Evolutionary conservation across 2,888 invertebrate genomes (phyloP).

Genomic region (Epinotia brunnichana): DNA sequence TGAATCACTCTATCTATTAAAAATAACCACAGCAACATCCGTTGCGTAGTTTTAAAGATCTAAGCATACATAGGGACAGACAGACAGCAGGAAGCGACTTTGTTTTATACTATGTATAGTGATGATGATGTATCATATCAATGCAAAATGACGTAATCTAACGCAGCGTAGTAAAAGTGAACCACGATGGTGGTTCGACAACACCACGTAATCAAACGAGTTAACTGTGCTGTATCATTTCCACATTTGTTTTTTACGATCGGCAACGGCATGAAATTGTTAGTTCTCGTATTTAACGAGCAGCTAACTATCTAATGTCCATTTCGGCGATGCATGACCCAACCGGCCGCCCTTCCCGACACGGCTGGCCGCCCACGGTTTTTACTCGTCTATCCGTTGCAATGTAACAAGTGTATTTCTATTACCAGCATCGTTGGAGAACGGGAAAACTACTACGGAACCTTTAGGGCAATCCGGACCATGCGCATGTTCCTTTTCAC

Average conservation of each 20-base stretch:
- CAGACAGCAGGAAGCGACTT: too few relatives aligned
- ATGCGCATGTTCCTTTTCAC: neutral
- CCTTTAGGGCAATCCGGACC: slow-evolving; percentile 26
- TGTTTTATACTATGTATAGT: too few relatives aligned
- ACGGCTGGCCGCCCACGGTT: slow-evolving; percentile 32
- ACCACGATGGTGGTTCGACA: neutral
- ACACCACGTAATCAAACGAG: slow-evolving; percentile 11
- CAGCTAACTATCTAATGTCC: slow-evolving; percentile 35
- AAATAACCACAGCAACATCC: too few relatives aligned
- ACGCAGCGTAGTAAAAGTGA: slow-evolving; percentile 1
- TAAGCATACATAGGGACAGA: too few relatives aligned
- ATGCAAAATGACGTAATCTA: slow-evolving; percentile 3
- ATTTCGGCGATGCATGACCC: slow-evolving; percentile 44
- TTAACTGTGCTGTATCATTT: slow-evolving; percentile 18
- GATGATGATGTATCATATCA: too few relatives aligned
- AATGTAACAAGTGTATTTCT: slow-evolving; percentile 39
- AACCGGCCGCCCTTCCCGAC: slow-evolving; percentile 36
- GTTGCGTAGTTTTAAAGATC: too few relatives aligned
- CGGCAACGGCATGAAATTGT: slow-evolving; percentile 36
- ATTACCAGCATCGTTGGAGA: slow-evolving; percentile 28
- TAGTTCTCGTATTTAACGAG: slow-evolving; percentile 28
- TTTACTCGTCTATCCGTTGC: slow-evolving; percentile 39
- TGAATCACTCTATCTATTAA: too few relatives aligned
- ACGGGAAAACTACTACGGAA: slow-evolving; percentile 16
- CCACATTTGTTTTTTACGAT: slow-evolving; percentile 15